Conservation (phyloP, 2,113 vertebrate species). For the Riparia riparia region DNA sequence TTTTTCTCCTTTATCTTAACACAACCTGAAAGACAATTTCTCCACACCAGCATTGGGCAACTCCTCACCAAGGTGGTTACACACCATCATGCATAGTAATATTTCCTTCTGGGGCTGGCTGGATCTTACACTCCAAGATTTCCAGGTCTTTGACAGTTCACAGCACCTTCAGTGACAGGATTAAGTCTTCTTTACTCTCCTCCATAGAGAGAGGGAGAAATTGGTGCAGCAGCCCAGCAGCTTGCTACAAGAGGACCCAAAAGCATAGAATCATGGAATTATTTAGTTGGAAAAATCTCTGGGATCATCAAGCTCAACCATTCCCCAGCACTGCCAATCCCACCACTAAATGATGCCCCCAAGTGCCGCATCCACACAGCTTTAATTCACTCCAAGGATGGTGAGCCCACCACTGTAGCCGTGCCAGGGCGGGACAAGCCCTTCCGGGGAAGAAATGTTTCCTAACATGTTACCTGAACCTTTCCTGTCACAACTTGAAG, state of each 20-base stretch:
- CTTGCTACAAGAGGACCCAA: neutral
- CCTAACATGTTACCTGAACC: neutral
- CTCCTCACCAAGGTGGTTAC: neutral
- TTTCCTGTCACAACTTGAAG: neutral
- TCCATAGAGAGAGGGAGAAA: neutral
- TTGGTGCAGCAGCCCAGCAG: neutral
- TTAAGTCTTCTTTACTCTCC: neutral
- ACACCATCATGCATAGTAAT: neutral
- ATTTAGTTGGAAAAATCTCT: neutral
- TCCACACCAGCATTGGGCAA: neutral
- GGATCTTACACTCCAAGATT: neutral
- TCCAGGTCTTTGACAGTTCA: conserved; percentile 17
- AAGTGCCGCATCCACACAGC: neutral
- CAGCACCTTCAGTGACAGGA: neutral
- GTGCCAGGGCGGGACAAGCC: neutral
- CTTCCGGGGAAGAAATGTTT: neutral
- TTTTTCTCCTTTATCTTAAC: neutral
- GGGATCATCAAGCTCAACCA: neutral
- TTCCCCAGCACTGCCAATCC: neutral
- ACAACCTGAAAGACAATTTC: neutral
- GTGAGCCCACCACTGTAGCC: neutral
- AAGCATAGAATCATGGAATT: neutral
- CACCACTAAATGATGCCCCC: neutral
- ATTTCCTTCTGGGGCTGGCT: neutral
- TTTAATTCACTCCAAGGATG: neutral